Conservation (phyloP, 2,888 invertebrate species). For the Augiades crinisus region DNA sequence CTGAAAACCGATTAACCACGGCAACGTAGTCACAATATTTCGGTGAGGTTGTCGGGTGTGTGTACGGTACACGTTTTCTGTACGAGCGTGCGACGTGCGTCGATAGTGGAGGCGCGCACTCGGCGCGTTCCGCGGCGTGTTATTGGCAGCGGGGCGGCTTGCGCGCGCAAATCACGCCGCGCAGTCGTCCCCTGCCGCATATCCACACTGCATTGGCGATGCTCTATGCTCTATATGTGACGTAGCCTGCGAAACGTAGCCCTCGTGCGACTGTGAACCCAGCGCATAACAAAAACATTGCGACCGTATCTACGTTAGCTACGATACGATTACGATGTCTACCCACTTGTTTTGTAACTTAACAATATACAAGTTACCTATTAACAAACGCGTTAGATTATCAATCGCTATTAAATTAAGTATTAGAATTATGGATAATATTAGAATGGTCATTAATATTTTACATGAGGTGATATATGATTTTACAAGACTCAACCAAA, state of each 20-base stretch:
- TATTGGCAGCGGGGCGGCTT: conserved; percentile 50
- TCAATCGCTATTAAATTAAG: too few relatives aligned
- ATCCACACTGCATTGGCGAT: conserved; percentile 42
- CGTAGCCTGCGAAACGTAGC: conserved; percentile 25
- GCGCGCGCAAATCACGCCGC: conserved; percentile 55
- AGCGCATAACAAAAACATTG: neutral
- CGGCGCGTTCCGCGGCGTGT: conserved; percentile 47
- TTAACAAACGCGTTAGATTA: too few relatives aligned
- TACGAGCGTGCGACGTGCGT: conserved; percentile 45
- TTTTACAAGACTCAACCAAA: too few relatives aligned
- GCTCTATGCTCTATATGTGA: conserved; percentile 28
- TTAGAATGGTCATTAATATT: too few relatives aligned
- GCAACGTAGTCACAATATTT: conserved; percentile 38
- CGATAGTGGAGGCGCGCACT: conserved; percentile 61
- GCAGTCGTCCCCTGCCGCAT: conserved; percentile 40
- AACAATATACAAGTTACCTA: too few relatives aligned
- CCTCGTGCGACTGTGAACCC: conserved; percentile 1
- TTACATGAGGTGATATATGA: too few relatives aligned
- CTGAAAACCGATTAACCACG: conserved; percentile 28
- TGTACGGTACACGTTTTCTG: conserved; percentile 34
- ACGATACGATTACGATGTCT: neutral
- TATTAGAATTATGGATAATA: too few relatives aligned
- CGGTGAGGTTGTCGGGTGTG: conserved; percentile 42
- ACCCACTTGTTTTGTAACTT: too few relatives aligned
- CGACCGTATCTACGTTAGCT: neutral